Evolutionary conservation across 2,797 vertebrate species (phyloP).

Genomic region (Mycteria americana): DNA sequence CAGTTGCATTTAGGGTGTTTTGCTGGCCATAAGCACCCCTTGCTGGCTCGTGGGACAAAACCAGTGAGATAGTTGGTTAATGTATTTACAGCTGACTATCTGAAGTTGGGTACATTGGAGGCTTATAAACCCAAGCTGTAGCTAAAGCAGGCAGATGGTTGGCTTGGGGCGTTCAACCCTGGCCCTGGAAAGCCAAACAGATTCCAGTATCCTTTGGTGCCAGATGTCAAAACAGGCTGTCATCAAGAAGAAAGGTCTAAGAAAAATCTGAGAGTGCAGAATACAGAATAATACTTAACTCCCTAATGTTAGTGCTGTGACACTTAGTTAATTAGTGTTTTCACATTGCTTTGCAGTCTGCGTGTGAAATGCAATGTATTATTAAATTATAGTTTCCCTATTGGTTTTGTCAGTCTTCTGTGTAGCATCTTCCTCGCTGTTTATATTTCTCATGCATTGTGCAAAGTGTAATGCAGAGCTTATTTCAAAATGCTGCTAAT

Average conservation of each 20-base stretch:
- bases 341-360: background rate
- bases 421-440: rapidly evolving
- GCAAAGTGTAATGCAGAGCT: background rate
- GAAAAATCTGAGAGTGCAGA: background rate
- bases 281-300: background rate
- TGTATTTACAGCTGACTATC: background rate
- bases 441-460: background rate
- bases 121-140: background rate
- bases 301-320: background rate
- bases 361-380: background rate
- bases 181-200: background rate
- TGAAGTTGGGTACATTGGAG: background rate
- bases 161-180: background rate
- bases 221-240: background rate
- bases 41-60: background rate
- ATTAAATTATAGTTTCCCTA: background rate
- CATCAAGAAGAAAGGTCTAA: background rate
- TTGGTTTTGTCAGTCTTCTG: background rate
- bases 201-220: background rate
- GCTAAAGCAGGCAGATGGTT: background rate
- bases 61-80: background rate
- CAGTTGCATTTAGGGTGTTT: background rate
- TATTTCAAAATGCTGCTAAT: background rate
- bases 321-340: background rate
- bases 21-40: background rate